A percentile compares a stretch with the other conserved stretches of the same genome.
Evolutionary conservation across 1,140 invertebrate genomes (phyloP).

Genomic region (Octopus bimaculoides): DNA sequence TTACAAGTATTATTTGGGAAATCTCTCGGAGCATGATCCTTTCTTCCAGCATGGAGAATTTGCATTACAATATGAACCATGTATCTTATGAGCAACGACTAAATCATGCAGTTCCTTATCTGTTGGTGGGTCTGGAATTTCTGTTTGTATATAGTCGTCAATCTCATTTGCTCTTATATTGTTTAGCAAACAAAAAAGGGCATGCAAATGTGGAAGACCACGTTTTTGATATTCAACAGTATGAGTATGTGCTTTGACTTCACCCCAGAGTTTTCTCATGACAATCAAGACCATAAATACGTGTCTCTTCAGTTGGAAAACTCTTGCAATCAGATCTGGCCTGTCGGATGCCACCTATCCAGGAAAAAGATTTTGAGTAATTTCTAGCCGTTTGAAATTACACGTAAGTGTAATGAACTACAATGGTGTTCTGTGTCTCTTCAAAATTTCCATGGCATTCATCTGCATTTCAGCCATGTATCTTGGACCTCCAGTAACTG

Average conservation of each 20-base stretch:
- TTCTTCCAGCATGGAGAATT: conserved; percentile 4
- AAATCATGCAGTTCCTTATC: neutral
- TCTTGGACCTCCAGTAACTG: neutral
- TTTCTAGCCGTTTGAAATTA: neutral
- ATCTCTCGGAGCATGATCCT: too few relatives aligned
- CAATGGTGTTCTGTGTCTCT: neutral
- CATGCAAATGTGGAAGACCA: neutral
- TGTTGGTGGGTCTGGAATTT: neutral
- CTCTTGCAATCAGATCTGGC: conserved; percentile 6
- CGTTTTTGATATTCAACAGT: conserved; percentile 1
- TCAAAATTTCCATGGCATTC: neutral
- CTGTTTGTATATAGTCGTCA: neutral
- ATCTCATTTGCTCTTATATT: neutral
- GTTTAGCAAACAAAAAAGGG: neutral
- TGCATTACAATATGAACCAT: neutral
- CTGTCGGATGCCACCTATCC: neutral
- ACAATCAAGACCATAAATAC: neutral
- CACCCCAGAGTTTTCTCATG: neutral
- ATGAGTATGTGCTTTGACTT: neutral
- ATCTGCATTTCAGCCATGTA: neutral
- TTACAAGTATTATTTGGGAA: too few relatives aligned
- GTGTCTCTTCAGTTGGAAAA: neutral
- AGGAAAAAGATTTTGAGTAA: neutral
- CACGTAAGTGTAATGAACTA: neutral
- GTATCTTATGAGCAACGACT: neutral